Evolutionary conservation across 2,888 invertebrate species (phyloP), one percentile per base, ranked within the genome.

Genomic region (Autographa pulchrina): DNA sequence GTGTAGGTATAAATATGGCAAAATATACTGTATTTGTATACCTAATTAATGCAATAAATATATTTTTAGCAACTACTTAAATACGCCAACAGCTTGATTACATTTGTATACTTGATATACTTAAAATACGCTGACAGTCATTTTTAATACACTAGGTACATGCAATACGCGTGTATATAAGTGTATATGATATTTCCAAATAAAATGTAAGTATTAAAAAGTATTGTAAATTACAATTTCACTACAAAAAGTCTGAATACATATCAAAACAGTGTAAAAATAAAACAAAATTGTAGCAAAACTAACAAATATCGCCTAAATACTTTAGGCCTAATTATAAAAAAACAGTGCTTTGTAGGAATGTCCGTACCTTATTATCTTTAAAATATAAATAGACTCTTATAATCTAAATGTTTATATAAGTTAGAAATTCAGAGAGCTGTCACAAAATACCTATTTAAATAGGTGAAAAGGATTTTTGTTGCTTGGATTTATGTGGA

Each of bases 371-470:
- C 68, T 72, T 74, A 63, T 63, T 66, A 72, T 68, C 20, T 65
- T 65, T 72, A 70, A 65, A 70, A 75, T 71, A 68, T 72, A 70
- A 78, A 70, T 66, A 74, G 11, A 64, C 65, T 48, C 70, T 70
- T 78, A 80, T 59, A 38, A 56, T 70, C 69, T 73, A 81, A 59
- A 72, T 63, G 62, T 69, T 62, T 60, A 68, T 66, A 68, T 80
- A 72, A 61, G 71, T 70, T 70, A 66, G 65, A 72, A 70, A 80
- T 73, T 68, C 56, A 80, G 84, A 84, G 86, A 84, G 84, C 86
- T 75, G 71, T 71, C 59, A 65, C 67, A 64, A 72, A 38, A 31
- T 70, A 68, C 31, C 48, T 41, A 43, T 62, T 65, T 38, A 71
- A 31, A 25, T 64, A 62, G n/a, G 32, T 59, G 62, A 31, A 20